Base-by-base conservation (phyloP, 2,113 vertebrate species). In the Lepus americanus region DNA sequence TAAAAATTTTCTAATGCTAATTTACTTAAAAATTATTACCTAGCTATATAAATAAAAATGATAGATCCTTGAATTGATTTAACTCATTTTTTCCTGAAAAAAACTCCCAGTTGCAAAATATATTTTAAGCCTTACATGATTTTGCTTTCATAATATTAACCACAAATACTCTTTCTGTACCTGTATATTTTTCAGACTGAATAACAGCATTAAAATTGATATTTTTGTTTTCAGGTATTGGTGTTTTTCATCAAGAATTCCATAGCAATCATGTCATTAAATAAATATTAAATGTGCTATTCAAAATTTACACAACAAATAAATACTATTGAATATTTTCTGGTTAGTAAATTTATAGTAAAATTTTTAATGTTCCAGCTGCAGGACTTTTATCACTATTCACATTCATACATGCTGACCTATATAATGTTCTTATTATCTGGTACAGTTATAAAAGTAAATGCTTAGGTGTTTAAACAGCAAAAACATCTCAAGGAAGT, bases 241-340 rank as follows among this genome's bases (percentile, higher is more conserved):
- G 10, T 51, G 10, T 53, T 73, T 90, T 93, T 78, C 66, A 84
- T 27, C 59, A 77, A 87, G 53, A 64, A 89, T 86, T 25, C 19
- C n/a, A 93, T 77, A 61, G 66, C 70, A 95, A 94, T 44, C 55
- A 84, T 81, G 73, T 81, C 27, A 89, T 96, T 83, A 90, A 93
- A 83, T 93, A 83, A 86, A 89, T 27, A 44, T 9, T 82, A 16
- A 83, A 44, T 79, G 76, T 80, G 31, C 33, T 74, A 67, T 61
- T 92, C 64, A 66, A 92, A 36, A 1, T 87, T 77, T 84, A 64
- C 59, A 83, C 77, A 64, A 73, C 89, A 96, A 95, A 96, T 70
- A 86, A 79, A 89, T 80, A n/a, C 1, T 74, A 9, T 29, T 25
- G 44, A 11, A 67, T 80, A 72, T 72, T 93, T 87, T 94, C 33